These are phyloP conservation scores for Myathropa florea DNA, from an alignment of 2,888 invertebrate genomes.

Conservation along the genomic window DNA sequence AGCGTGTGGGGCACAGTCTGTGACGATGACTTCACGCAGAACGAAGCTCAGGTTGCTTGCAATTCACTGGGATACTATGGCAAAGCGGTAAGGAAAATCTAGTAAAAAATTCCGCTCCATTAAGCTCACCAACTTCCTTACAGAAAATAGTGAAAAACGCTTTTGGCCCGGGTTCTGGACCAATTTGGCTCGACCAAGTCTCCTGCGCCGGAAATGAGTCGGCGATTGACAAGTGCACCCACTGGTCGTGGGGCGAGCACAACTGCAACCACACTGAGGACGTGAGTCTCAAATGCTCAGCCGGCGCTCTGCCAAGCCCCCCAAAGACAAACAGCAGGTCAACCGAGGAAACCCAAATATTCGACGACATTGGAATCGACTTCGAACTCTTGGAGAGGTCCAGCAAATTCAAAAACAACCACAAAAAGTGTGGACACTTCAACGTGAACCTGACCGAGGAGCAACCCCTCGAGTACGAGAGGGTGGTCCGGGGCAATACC, in stretches of 20 bases:
- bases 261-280: slow-evolving; percentile 89
- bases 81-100: slow-evolving; percentile 76
- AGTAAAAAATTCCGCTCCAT: too few relatives aligned
- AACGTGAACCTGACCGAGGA: slow-evolving; percentile 77
- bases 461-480: slow-evolving; percentile 81
- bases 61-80: slow-evolving; percentile 83
- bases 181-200: slow-evolving; percentile 88
- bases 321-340: slow-evolving; percentile 13
- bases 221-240: slow-evolving; percentile 84
- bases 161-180: slow-evolving; percentile 82
- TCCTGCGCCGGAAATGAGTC: slow-evolving; percentile 86
- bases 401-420: slow-evolving; percentile 77
- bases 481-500: slow-evolving; percentile 84
- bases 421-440: slow-evolving; percentile 82
- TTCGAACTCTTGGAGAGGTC: slow-evolving; percentile 76
- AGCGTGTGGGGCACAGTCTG: slow-evolving; percentile 90
- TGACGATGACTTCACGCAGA: slow-evolving; percentile 87
- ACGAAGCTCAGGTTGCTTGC: slow-evolving; percentile 85
- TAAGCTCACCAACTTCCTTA: neutral
- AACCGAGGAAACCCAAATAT: slow-evolving; percentile 65
- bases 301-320: slow-evolving; percentile 73
- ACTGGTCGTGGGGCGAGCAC: slow-evolving; percentile 86
- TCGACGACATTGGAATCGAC: slow-evolving; percentile 75
- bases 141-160: slow-evolving; percentile 77
- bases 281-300: slow-evolving; percentile 82